These are phyloP conservation scores for Egretta garzetta DNA, from an alignment of 2,113 vertebrate genomes.

Conservation along the genomic window DNA sequence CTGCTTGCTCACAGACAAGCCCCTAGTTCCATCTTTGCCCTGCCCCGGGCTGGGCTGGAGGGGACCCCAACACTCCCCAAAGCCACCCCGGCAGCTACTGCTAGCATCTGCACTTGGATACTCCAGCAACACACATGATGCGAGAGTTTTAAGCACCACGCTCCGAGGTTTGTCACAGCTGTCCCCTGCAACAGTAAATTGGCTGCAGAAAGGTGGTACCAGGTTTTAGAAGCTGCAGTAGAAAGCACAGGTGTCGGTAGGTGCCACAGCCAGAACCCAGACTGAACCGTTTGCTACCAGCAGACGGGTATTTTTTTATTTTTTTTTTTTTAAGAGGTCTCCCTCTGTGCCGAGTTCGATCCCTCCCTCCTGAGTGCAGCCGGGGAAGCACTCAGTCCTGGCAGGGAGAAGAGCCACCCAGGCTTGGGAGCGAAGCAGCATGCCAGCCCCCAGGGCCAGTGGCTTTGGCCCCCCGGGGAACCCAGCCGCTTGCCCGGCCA, in stretches of 20 bases:
- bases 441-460: not conserved
- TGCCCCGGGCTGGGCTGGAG: not conserved
- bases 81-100: not conserved
- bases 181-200: not conserved
- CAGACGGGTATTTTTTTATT: not conserved
- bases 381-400: accelerated
- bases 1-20: not conserved
- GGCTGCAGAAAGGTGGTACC: not conserved
- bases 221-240: not conserved
- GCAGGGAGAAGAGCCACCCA: not conserved
- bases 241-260: not conserved
- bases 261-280: accelerated
- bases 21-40: not conserved
- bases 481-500: not conserved
- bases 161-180: not conserved
- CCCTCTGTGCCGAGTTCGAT: not conserved
- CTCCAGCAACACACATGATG: not conserved
- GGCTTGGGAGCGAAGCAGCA: not conserved
- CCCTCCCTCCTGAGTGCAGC: not conserved
- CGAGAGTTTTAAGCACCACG: not conserved
- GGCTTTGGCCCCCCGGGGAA: not conserved
- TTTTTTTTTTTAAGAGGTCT: not conserved
- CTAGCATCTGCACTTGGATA: not conserved
- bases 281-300: not conserved
- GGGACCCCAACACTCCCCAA: not conserved